Evolutionary conservation across 2,888 invertebrate species (phyloP), one percentile per base, ranked within the genome.

Genomic region (Trissonchulus latispiculum): DNA sequence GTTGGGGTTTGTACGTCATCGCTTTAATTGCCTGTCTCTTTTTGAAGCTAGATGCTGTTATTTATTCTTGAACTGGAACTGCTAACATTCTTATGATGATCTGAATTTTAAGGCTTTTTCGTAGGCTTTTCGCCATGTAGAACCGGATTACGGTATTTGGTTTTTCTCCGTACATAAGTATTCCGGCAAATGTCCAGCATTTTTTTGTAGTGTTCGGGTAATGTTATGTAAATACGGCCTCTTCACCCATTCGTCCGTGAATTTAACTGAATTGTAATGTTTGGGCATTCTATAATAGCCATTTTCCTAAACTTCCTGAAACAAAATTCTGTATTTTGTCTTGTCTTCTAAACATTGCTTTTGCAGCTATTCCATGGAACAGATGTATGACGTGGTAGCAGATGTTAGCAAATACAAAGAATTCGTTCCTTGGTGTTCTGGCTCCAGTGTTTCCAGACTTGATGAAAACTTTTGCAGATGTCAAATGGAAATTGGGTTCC

Each of bases 391-490:
- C 76, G 92, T 96, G 1, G 95, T 96, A 1, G 88, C 93, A 0
- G 92, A 93, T 85, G 92, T 96, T 1, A 89, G 88, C 78, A 89
- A 90, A 81, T 95, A 95, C 82, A 87, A 89, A 80, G 86, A 89
- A 77, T 96, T 96, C 85, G 89, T 96, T 0, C 96, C 96, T 1
- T 96, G 94, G 87, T 96, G 96, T 81, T 92, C 90, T 81, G 89
- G 90, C 81, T 95, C 95, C 0, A 85, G 87, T 33, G 89, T 95
- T 0, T 85, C 87, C 66, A 86, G 84, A 78, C 80, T 80, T 1
- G 83, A 87, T 1, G 87, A 87, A 8, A 85, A 86, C 72, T 79
- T 83, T 59, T 86, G 92, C 23, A 88, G 88, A 83, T 94, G 93
- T 36, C 90, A 90, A 89, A 62, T 80, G 74, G 80, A 83, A 61